Conservation (phyloP, 2,113 vertebrate species). For the Nothocercus nigrocapillus region DNA sequence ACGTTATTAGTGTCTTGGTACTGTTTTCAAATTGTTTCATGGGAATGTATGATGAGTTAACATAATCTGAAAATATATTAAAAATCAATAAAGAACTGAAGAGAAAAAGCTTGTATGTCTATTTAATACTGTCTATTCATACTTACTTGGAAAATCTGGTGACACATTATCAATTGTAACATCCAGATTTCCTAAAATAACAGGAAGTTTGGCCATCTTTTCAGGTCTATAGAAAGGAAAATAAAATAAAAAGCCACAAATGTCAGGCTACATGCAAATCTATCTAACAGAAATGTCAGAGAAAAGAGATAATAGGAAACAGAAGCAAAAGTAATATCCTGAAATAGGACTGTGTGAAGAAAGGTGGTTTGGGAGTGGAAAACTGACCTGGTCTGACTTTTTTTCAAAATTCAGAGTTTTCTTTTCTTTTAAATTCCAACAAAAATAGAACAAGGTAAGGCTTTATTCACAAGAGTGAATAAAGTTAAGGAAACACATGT, state of each 20-base stretch:
- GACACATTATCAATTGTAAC: conserved; percentile 94
- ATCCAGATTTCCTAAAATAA: conserved; percentile 97
- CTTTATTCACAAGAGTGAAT: not conserved
- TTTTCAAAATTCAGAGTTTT: not conserved
- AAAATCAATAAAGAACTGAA: conserved; percentile 41
- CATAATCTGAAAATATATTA: conserved; percentile 87
- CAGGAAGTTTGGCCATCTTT: conserved; percentile 97
- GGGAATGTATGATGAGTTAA: conserved; percentile 97
- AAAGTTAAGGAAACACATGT: not conserved
- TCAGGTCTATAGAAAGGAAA: conserved; percentile 85
- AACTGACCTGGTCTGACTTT: not conserved
- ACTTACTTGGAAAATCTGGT: conserved; percentile 93
- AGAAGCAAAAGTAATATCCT: conserved; percentile 55
- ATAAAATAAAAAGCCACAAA: not conserved
- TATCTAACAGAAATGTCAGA: not conserved
- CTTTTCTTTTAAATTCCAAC: not conserved
- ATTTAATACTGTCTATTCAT: conserved; percentile 10
- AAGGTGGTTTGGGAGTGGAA: not conserved
- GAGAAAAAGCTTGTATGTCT: conserved; percentile 2
- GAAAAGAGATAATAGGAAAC: conserved; percentile 50
- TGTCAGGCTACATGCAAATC: conserved; percentile 12
- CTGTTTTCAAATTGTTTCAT: conserved; percentile 91
- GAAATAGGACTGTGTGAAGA: conserved; percentile 17
- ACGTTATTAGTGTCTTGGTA: conserved; percentile 81
- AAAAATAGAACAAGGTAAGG: not conserved